Evolutionary conservation across 2,113 vertebrate species (phyloP), one percentile per base, ranked within the genome.

Genomic region (Tympanuchus pallidicinctus): DNA sequence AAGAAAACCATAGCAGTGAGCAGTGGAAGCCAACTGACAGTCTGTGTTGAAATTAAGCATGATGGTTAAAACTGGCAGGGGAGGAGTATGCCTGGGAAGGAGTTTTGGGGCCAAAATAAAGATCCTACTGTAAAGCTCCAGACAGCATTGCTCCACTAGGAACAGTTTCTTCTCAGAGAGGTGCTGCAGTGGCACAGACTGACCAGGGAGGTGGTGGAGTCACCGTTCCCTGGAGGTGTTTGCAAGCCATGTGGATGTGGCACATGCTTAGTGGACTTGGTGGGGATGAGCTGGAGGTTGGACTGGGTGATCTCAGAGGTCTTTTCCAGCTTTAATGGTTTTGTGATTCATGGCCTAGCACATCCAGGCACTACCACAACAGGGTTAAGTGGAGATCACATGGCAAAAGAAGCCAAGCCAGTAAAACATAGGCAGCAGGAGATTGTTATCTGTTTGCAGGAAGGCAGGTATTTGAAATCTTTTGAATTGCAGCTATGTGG

Each of bases 361-460:
- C 22, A 34, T 70, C 45, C 56, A 75, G 61, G 47, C 3, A 2
- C 20, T 61, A n/a, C 48, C 24, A 6, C 24, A 17, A n/a, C 36
- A 82, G 59, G 42, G 70, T 73, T 81, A 48, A 70, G 30, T n/a
- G 52, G 57, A 56, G 69, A 43, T 84, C 86, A 82, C 1, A 0
- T 75, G 66, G 70, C 57, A 36, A 72, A 92, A 90, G 66, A 78
- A 59, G 54, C 86, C 63, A 43, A 82, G 40, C 77, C 61, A 42
- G 86, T 90, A 54, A 82, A 95, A 70, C 27, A 36, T 0, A 59
- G 43, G 59, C 81, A 89, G 52, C 59, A 76, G 83, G 77, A 89
- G 86, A 66, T 93, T 60, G 73, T 47, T 90, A 20, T 66, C 83
- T 94, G 74, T 93, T 89, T 94, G 71, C 71, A 24, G 61, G 77